phyloP scores from a whole-genome alignment of 2,113 vertebrate genomes.

The Nothocercus nigrocapillus region DNA sequence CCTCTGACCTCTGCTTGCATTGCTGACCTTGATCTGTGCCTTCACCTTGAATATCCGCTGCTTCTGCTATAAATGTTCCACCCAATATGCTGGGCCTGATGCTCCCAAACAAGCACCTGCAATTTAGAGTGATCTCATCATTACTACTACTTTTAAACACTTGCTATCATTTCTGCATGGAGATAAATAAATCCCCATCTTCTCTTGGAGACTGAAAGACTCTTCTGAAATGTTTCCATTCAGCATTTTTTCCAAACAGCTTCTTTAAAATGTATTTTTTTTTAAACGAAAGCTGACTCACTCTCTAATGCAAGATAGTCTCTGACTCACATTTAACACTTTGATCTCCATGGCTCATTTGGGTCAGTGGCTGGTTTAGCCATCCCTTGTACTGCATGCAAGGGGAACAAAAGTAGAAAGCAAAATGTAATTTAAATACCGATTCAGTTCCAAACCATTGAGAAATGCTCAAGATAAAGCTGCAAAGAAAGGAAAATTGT shows the following conservation, averaged over 20 bases:
- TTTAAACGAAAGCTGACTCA: conserved; percentile 75
- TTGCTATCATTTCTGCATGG: background rate
- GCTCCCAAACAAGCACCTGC: background rate
- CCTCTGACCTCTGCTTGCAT: background rate
- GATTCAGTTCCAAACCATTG: background rate
- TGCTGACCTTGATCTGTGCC: background rate
- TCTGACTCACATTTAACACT: conserved; percentile 76
- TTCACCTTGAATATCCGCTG: background rate
- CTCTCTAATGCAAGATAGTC: conserved; percentile 48
- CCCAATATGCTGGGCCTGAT: background rate
- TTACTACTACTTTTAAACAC: conserved; percentile 4
- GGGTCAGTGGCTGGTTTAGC: background rate
- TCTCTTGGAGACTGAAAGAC: background rate
- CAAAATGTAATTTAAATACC: background rate
- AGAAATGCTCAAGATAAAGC: conserved; percentile 19
- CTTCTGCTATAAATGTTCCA: background rate
- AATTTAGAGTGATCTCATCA: background rate
- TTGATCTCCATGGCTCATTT: conserved; percentile 9
- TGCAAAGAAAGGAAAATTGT: conserved; percentile 21
- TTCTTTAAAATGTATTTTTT: conserved; percentile 43
- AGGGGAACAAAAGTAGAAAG: background rate
- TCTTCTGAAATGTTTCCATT: conserved; percentile 72
- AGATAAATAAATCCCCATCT: conserved; percentile 10
- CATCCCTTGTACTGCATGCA: background rate
- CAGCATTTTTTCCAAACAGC: conserved; percentile 72